Evolutionary conservation across 1,140 invertebrate genomes (phyloP).

Genomic region (Zaprionus vittiger): DNA sequence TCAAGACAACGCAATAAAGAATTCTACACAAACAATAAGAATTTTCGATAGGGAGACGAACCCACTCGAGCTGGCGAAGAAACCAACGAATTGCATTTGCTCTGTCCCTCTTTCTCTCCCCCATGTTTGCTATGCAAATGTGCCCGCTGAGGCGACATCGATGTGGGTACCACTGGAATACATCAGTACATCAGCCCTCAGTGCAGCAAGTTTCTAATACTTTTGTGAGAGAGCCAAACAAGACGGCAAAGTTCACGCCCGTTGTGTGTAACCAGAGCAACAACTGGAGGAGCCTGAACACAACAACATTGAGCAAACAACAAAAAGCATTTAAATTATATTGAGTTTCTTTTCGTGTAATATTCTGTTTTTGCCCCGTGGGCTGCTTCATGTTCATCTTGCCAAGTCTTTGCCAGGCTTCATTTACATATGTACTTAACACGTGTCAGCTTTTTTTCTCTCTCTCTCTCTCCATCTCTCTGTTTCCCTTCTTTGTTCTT

Average conservation of each 20-base stretch:
- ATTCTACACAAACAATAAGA: background rate
- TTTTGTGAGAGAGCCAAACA: constrained; percentile 21
- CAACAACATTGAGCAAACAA: constrained; percentile 35
- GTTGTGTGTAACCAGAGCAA: constrained; percentile 37
- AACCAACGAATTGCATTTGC: background rate
- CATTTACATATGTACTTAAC: constrained; percentile 76
- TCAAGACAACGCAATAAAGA: constrained; percentile 15
- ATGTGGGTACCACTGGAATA: constrained; percentile 18
- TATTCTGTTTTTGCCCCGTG: constrained; percentile 26
- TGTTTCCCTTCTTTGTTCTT: constrained; percentile 15
- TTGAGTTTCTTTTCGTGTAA: constrained; percentile 57
- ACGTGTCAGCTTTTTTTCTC: constrained; percentile 48
- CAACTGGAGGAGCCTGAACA: constrained; percentile 19
- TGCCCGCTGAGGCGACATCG: constrained; percentile 30
- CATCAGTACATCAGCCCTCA: background rate
- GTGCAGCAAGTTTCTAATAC: constrained; percentile 38
- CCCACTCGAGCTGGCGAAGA: constrained; percentile 4
- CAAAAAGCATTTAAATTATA: constrained; percentile 70
- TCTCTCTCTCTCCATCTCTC: constrained; percentile 3
- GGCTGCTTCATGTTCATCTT: constrained; percentile 11
- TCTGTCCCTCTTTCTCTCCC: background rate
- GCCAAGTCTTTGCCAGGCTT: constrained; percentile 37
- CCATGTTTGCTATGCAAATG: constrained; percentile 38
- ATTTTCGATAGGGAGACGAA: background rate
- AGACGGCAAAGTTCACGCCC: constrained; percentile 40